Evolutionary conservation across 2,888 invertebrate species (phyloP).

Genomic region (Platerodrilus igneus): DNA sequence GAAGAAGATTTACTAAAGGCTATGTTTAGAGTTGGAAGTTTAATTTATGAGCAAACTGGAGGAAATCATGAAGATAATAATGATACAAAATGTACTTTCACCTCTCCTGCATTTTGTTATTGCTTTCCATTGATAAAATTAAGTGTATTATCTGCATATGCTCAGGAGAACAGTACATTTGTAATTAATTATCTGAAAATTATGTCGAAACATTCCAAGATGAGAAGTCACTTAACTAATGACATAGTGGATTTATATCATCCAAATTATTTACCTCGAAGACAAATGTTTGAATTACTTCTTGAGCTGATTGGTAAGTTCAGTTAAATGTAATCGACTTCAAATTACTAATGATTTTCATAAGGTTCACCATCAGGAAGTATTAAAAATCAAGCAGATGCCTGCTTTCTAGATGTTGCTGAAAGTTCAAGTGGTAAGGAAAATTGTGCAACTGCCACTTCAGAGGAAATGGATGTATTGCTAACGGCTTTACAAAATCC

Average conservation of each 20-base stretch:
- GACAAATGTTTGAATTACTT: constrained; percentile 75
- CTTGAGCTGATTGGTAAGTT: constrained; percentile 68
- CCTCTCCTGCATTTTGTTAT: constrained; percentile 77
- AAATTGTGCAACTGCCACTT: constrained; percentile 58
- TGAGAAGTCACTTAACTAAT: constrained; percentile 48
- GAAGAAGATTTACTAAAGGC: constrained; percentile 62
- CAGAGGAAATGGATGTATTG: constrained; percentile 71
- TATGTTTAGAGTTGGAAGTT: constrained; percentile 58
- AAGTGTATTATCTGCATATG: constrained; percentile 50
- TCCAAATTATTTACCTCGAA: constrained; percentile 74
- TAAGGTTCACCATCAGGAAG: constrained; percentile 60
- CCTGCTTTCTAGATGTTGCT: constrained; percentile 77
- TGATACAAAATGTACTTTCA: constrained; percentile 47
- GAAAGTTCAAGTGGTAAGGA: constrained; percentile 65
- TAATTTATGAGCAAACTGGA: constrained; percentile 54
- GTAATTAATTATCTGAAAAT: constrained; percentile 61
- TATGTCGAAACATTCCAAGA: constrained; percentile 68
- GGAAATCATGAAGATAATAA: constrained; percentile 35
- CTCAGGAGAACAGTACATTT: constrained; percentile 53
- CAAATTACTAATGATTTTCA: background rate
- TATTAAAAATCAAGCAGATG: constrained; percentile 72
- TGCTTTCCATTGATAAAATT: constrained; percentile 72
- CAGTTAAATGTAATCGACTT: background rate
- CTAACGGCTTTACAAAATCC: constrained; percentile 73
- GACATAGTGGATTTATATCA: constrained; percentile 56